Base-by-base conservation (phyloP, 2,888 invertebrate genomes). In the Tinea pellionella region DNA sequence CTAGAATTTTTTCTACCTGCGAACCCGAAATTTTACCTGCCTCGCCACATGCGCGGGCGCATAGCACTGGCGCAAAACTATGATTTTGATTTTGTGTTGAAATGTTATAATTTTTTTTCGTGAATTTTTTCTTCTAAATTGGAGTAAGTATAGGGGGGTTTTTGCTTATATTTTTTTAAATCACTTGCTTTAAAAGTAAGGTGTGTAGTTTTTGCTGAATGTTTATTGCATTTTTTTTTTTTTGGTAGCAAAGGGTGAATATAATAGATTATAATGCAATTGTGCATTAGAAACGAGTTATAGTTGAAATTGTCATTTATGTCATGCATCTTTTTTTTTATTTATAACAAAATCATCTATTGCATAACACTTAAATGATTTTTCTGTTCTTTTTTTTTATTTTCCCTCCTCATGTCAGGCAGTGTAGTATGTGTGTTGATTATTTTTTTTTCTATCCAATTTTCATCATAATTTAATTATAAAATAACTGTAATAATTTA, bases 1-100 rank as follows among this genome's bases (percentile, higher is more conserved):
- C 66, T 74, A 69, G 76, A 68, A 75, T 86, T 86, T 85, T 85
- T 86, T 85, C 83, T 86, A 86, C 86, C 86, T 86, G 86, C 81
- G 74, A 82, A 80, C 83, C 80, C 69, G 68, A 73, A 67, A 67
- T 73, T 77, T 86, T 59, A 59, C 59, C 59, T 59, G 59, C 19
- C 9, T 8, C 16, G 53, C 47, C 37, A 47, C 16, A 24, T 55
- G 55, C 55, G 55, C 29, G 24, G 41, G 41, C 59, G 51, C 59
- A 59, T 15, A 37, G 4, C 59, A 15, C 15, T 42, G 59, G 55
- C 30, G 57, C 47, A 47, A 57, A 57, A 57, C 57, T 57, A 57
- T 19, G 47, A 47, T 47, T 43, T 30, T 42, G 19, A 47, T 47
- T 47, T 30, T 41, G 16, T 18, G 42, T 19, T 43, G 30, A 57